Evolutionary conservation across 2,113 vertebrate species (phyloP), one percentile per base, ranked within the genome.

Genomic region (Eulemur macaco): DNA sequence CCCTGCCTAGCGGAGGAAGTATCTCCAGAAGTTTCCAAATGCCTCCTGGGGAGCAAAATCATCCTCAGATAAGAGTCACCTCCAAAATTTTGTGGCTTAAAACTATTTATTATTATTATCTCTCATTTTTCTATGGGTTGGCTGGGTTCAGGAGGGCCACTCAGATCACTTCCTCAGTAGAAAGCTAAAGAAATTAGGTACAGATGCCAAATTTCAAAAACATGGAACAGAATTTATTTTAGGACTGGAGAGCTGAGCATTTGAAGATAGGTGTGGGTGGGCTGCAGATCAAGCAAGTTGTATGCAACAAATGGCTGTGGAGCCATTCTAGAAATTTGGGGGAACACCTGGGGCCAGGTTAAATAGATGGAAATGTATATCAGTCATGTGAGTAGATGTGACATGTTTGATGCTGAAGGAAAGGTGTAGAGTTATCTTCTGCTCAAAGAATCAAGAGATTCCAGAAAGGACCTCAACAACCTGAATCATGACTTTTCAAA

Each of bases 181-280:
- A 87, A 54, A 60, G n/a, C 37, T 58, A 27, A 68, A 69, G 69
- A 88, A 87, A 23, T 74, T 34, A 69, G 25, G 15, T 34, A 5
- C 3, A 80, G 80, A 69, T 69, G 50, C 37, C 58, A 90, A 47
- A 86, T 84, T 63, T 85, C 21, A 17, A 63, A 89, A 83, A 78
- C 47, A 21, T 8, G 25, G 37, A 27, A 10, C 12, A 52, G 27
- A 52, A 58, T 47, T 77, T 64, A 29, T 73, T 92, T 89, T 47
- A 29, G 34, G 17, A 73, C 31, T 39, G 0, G 31, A 68, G 5
- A 81, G 52, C 23, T 18, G 80, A 63, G 5, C 13, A 31, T 64
- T 9, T 73, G 34, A 68, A 76, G 18, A 6, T 2, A 71, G 42
- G n/a, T 2, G 8, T 20, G 13, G 7, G 8, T 2, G 1, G 25